A percentile compares a stretch with the other conserved stretches of the same genome.
These are phyloP conservation scores for Drosophila nebulosa DNA, from an alignment of 1,140 invertebrate genomes.

Conservation along the genomic window DNA sequence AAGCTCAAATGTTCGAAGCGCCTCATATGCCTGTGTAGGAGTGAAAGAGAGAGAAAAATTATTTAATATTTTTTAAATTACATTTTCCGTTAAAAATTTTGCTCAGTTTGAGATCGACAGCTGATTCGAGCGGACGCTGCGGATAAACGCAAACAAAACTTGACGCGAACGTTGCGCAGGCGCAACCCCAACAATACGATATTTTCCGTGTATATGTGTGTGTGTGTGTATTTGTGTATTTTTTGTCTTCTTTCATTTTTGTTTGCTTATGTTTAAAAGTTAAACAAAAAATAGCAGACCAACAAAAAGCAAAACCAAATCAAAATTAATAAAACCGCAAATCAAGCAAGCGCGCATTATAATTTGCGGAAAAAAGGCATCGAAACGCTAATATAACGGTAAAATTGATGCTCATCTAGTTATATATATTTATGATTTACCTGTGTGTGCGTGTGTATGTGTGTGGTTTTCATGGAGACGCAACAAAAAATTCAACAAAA, in stretches of 20 bases:
- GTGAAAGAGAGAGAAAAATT: no score
- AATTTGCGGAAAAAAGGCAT: slow-evolving; percentile 3
- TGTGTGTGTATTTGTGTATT: slow-evolving; percentile 6
- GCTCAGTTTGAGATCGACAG: slow-evolving; percentile 48
- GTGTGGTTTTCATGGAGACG: slow-evolving; percentile 3
- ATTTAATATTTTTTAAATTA: no score
- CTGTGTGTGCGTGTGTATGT: not conserved
- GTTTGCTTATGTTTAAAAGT: slow-evolving; percentile 58
- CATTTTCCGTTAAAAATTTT: slow-evolving; percentile 8
- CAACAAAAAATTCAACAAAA: slow-evolving; percentile 9
- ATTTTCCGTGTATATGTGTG: slow-evolving; percentile 32
- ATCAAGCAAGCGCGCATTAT: slow-evolving; percentile 18
- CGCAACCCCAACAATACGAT: slow-evolving; percentile 39
- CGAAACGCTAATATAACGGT: slow-evolving; percentile 44
- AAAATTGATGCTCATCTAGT: slow-evolving; percentile 43
- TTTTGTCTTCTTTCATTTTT: slow-evolving; percentile 35
- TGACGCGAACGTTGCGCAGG: slow-evolving; percentile 45
- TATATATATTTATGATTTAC: slow-evolving; percentile 27
- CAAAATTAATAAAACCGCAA: slow-evolving; percentile 40
- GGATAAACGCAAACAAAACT: slow-evolving; percentile 19
- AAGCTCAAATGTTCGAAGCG: no score
- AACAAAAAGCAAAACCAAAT: slow-evolving; percentile 28
- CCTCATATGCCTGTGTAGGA: no score
- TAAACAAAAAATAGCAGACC: slow-evolving; percentile 32
- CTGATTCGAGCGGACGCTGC: slow-evolving; percentile 61